Evolutionary conservation across 2,888 invertebrate species (phyloP), one percentile per base, ranked within the genome.

Genomic region (Euclidia mi): DNA sequence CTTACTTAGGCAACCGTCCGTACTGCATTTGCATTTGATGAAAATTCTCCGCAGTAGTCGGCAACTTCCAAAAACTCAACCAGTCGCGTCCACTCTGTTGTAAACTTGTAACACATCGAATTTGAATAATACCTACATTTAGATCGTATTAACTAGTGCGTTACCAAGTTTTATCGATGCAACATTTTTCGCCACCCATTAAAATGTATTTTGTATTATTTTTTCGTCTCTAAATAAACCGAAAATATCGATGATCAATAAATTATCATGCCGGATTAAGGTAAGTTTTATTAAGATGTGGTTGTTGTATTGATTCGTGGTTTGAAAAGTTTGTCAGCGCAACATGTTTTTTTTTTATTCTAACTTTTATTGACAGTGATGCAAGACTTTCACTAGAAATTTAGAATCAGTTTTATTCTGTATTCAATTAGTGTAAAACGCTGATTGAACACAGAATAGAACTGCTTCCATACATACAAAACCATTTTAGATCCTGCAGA

Each of bases 1-100:
- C 14, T 64, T 52, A 51, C 35, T 44, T 43, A 70, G 66, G 59
- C 53, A 63, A 60, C 37, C 57, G 32, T 44, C 38, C 40, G 17
- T 44, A 71, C 47, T 78, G 76, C 76, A 79, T 78, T 79, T 78
- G 68, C 78, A 76, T 76, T 73, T 78, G 68, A 76, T 77, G 75
- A 73, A 79, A 77, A 70, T 73, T 75, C 70, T 57, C 40, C 42
- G 10, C 17, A 59, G 48, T 63, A 55, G 62, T 56, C 43, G 48
- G 49, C 20, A 72, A 66, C 61, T 66, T 69, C 55, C 48, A 66
- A 72, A 71, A 72, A 72, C 62, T 64, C 18, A 17, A 50, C 20
- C 60, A 48, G 45, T 60, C 29, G 56, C 60, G 40, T 61, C 59
- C 59, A 45, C 50, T 51, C 57, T 53, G 46, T 51, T 42, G 56